phyloP scores from a whole-genome alignment of 2,888 invertebrate genomes.

The Phyllotreta cruciferae region DNA sequence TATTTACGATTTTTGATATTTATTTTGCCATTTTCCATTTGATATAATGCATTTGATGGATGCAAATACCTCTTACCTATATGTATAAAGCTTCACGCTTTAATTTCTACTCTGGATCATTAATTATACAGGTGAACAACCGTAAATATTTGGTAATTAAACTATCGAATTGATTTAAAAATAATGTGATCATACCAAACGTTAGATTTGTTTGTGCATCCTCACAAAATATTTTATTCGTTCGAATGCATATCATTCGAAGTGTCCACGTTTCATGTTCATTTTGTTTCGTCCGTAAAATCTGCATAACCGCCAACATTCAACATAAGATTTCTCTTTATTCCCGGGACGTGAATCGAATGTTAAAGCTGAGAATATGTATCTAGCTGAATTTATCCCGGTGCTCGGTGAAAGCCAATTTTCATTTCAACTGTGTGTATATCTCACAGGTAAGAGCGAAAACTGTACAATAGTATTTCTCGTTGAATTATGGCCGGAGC shows the following conservation, averaged over 20 bases:
- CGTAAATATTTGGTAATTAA: no score
- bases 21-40: no score
- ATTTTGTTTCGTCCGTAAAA: constrained; percentile 42
- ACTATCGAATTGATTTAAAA: no score
- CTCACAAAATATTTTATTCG: no score
- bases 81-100: no score
- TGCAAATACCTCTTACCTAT: no score
- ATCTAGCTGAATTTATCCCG: constrained; percentile 33
- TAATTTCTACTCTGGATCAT: no score
- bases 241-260: constrained; percentile 14
- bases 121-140: no score
- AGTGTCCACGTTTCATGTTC: constrained; percentile 28
- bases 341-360: constrained; percentile 49
- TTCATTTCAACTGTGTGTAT: constrained; percentile 37
- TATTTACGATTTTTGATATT: no score
- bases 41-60: no score
- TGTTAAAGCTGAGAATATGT: constrained; percentile 46
- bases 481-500: constrained; percentile 25
- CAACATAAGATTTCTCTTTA: constrained; percentile 48
- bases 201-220: no score
- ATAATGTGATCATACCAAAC: no score
- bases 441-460: constrained; percentile 33
- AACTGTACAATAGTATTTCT: constrained; percentile 32
- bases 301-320: constrained; percentile 51
- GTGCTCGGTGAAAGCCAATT: constrained; percentile 34